Base-by-base conservation (phyloP, 2,797 vertebrate species). In the Clarias fuscus region DNA sequence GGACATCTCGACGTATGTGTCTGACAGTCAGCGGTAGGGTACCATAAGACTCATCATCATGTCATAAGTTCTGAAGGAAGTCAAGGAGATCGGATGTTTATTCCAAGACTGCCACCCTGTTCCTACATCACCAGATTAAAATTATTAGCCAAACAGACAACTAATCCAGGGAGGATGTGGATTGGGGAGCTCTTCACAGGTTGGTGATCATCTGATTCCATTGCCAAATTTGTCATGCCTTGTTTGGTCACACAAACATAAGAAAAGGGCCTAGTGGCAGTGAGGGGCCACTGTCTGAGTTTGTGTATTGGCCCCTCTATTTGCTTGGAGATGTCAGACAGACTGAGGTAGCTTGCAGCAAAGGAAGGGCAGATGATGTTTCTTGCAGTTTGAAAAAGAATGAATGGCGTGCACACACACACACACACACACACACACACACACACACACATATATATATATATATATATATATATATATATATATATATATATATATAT, bases 161-260 rank as follows among this genome's bases (percentile, higher is more conserved):
- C 92, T 95, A 95, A 96, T 94, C 94, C 93, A 89, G 89, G 91
- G 91, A 90, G 90, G 93, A 96, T 98, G 97, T 98, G 96, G 95
- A 98, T 97, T 98, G 97, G 93, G 91, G 93, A 92, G 91, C 93
- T 95, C 95, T 97, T 97, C 96, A 96, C 96, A 95, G 93, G 93
- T 94, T 93, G 91, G 93, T 97, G 96, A 96, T 97, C 95, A 96
- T 96, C 94, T 94, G 93, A 94, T 95, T 95, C 92, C 92, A 93
- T 93, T 96, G 96, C 93, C 94, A 94, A 95, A 95, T 96, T 97
- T 95, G 95, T 93, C 91, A 91, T 96, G 95, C 93, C 87, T 95
- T 91, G 93, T 89, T 97, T 97, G 97, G 96, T 97, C 96, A 94
- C 94, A 96, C 95, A 96, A 97, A 97, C 96, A 95, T 94, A 95